These are phyloP conservation scores for Eurytoma adleriae DNA, from an alignment of 2,888 invertebrate genomes.

Conservation along the genomic window DNA sequence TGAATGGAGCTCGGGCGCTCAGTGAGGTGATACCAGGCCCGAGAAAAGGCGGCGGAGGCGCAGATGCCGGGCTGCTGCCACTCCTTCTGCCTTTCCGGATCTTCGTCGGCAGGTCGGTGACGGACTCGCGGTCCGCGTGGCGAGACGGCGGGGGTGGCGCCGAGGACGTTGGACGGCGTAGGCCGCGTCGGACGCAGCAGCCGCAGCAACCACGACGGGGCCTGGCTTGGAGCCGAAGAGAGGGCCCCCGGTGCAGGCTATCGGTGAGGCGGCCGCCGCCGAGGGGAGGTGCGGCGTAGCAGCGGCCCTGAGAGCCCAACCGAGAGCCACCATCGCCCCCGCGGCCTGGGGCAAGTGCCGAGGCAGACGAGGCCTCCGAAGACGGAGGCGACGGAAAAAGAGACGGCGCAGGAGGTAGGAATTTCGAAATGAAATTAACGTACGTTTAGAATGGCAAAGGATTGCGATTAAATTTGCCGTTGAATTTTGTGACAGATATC, in stretches of 20 bases:
- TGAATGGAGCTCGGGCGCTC: slow-evolving; percentile 52
- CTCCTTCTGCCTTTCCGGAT: too few species aligned
- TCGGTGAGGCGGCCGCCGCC: slow-evolving; percentile 60
- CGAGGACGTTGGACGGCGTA: not conserved
- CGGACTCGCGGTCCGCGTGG: slow-evolving; percentile 18
- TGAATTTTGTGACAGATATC: too few species aligned
- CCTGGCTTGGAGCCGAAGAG: slow-evolving; percentile 73
- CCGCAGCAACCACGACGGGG: slow-evolving; percentile 71
- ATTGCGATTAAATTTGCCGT: too few species aligned
- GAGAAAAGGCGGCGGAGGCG: slow-evolving; percentile 2
- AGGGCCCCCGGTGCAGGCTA: slow-evolving; percentile 75
- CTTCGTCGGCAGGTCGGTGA: slow-evolving; percentile 34
- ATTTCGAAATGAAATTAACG: not conserved
- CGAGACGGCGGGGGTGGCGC: slow-evolving; percentile 33
- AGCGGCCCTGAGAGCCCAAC: slow-evolving; percentile 74
- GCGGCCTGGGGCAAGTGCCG: slow-evolving; percentile 55
- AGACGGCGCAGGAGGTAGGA: slow-evolving; percentile 73
- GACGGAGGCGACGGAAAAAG: slow-evolving; percentile 75
- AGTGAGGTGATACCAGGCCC: slow-evolving; percentile 48
- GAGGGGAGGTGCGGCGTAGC: slow-evolving; percentile 67
- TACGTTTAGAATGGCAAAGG: too few species aligned
- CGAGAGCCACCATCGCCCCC: slow-evolving; percentile 67
- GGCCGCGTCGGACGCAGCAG: slow-evolving; percentile 11
- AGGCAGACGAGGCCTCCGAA: slow-evolving; percentile 69
- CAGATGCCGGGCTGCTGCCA: slow-evolving; percentile 33